These are phyloP conservation scores for Isaurus tuberculatus DNA, from an alignment of 92 coral and sea anemone species.

Conservation along the genomic window DNA sequence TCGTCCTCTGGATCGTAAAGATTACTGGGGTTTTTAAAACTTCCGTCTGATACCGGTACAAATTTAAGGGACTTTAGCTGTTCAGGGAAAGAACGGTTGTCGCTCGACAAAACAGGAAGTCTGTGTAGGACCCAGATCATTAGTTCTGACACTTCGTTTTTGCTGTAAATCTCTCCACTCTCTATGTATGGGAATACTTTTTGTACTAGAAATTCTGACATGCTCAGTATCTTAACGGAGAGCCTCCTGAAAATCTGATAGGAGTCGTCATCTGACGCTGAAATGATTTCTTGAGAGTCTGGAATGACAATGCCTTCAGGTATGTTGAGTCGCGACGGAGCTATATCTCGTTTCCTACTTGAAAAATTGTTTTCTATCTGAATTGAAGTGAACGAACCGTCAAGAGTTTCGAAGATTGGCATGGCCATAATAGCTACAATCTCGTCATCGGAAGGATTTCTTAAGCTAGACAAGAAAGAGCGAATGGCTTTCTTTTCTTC, in stretches of 20 bases:
- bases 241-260: constrained; percentile 85
- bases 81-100: constrained; percentile 84
- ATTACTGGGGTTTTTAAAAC: constrained; percentile 79
- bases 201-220: constrained; percentile 79
- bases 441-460: constrained; percentile 92
- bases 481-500: constrained; percentile 84
- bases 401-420: constrained; percentile 88
- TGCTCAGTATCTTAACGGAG: constrained; percentile 80
- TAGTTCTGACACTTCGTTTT: constrained; percentile 77
- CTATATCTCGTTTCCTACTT: constrained; percentile 77
- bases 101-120: constrained; percentile 83
- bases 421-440: constrained; percentile 79
- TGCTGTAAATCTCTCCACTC: constrained; percentile 67
- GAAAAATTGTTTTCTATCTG: constrained; percentile 70
- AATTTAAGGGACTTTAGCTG: constrained; percentile 82
- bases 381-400: constrained; percentile 82
- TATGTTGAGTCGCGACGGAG: constrained; percentile 81
- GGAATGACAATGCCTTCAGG: constrained; percentile 79
- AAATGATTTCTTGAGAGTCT: constrained; percentile 75
- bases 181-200: constrained; percentile 88
- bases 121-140: constrained; percentile 94
- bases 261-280: constrained; percentile 93
- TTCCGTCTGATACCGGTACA: constrained; percentile 80
- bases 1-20: constrained; percentile 93
- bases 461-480: constrained; percentile 77